Percentiles rank a stretch among this genome's conserved stretches.
Conservation (phyloP, 2,797 vertebrate species). For the Rhinella marina region DNA sequence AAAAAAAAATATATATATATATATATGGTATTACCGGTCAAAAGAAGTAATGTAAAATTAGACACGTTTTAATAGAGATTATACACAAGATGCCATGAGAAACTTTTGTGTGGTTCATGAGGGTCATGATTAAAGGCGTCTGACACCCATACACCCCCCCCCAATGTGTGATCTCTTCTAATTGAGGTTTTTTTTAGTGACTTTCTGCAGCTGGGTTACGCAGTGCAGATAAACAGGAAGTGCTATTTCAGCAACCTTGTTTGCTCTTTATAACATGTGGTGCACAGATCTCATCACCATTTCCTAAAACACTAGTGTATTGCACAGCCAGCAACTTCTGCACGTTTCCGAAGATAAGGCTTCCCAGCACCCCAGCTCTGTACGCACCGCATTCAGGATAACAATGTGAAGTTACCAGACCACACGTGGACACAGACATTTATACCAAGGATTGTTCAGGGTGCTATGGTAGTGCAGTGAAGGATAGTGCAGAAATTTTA, state of each 20-base stretch:
- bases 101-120: no score
- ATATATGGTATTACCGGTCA: not conserved
- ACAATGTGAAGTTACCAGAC: not conserved
- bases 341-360: not conserved
- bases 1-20: conserved; percentile 36
- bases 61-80: no score
- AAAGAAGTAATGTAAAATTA: not conserved
- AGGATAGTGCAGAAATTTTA: no score
- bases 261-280: not conserved
- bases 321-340: conserved; percentile 15
- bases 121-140: no score
- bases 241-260: conserved; percentile 26
- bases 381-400: no score
- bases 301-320: conserved; percentile 14
- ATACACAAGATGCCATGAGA: no score
- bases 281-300: not conserved
- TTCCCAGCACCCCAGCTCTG: not conserved
- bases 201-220: not conserved
- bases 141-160: no score
- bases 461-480: no score
- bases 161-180: not conserved
- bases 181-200: not conserved
- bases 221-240: conserved; percentile 53
- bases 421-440: not conserved
- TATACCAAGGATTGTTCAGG: no score